Base-by-base conservation (phyloP, 1,140 invertebrate species). In the Galleria mellonella region DNA sequence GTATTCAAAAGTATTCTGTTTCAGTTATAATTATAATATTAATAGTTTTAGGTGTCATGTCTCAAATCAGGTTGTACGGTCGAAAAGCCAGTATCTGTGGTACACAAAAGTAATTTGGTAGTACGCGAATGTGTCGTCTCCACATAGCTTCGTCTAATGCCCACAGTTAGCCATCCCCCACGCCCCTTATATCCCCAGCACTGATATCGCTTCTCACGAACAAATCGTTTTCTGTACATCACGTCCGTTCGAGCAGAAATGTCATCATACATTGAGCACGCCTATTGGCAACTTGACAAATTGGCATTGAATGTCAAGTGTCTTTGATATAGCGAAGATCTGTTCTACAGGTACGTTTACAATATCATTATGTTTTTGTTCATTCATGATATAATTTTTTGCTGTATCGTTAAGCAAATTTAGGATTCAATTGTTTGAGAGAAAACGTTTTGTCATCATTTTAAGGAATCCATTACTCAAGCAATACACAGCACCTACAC, bases 91-190 rank as follows among this genome's bases (percentile, higher is more conserved):
- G 62, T 62, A 63, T 63, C 58, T 62, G 55, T 63, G 62, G 50
- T 66, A 77, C 72, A 73, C 72, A 45, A 70, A 59, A 67, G 65
- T 65, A 61, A 81, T 73, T 70, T 77, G 62, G 78, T 84, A 82
- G 76, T 63, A 78, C 72, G 77, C 81, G 70, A 84, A 81, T 81
- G 75, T 82, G 71, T 64, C 66, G 76, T 82, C 70, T 72, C 67
- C 58, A 23, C 17, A 55, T 73, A 81, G 76, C 69, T 69, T 77
- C 71, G 63, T 68, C 55, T 65, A 71, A 66, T 62, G 62, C 66
- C 62, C 72, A 77, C 69, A 57, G 57, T 65, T 62, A 66, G 55
- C 56, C 45, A 47, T 43, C 56, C 55, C 48, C 59, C 59, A 53
- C 55, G 60, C 47, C 59, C 62, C 65, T 41, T 35, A 58, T 55